Evolutionary conservation across 2,113 vertebrate genomes (phyloP), one percentile per base, ranked within the genome.

Genomic region (Pelecanus crispus): DNA sequence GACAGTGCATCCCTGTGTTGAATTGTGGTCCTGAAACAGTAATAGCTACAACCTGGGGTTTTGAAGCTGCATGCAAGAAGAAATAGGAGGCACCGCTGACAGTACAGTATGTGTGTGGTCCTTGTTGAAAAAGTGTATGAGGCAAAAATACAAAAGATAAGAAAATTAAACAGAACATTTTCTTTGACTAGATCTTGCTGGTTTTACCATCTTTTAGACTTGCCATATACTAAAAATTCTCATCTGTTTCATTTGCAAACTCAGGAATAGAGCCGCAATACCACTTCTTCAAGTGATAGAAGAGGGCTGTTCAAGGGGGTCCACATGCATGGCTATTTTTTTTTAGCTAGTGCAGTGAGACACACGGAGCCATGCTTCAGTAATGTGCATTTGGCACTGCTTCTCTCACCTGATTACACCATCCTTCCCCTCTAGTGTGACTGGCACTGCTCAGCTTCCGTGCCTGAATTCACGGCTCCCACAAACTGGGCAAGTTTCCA

Each of bases 401-500:
- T 92, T 15, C 92, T 85, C 86, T 82, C 72, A 94, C 82, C 89
- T 89, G 84, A 61, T 81, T 25, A 7, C 82, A 85, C 81, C 70
- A 72, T 80, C 81, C 78, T 88, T 62, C 36, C 82, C 44, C 77
- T 92, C 90, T 40, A 45, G 83, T 65, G 86, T 79, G 83, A 82
- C 91, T 94, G 91, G 91, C 83, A 75, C 52, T 5, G 45, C 70
- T 94, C 89, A 95, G 61, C 83, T 77, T 92, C 91, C 24, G 4
- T 80, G 73, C 81, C 71, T 82, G 65, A 44, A 86, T 86, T 89
- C 86, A 79, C 2, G 2, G 86, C 56, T 90, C 61, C 61, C 84
- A 59, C 55, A 95, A 18, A 49, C 83, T 58, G 86, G 94, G 95
- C 94, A 94, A 2, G 1, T 70, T 89, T 97, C 96, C 96, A 97